A percentile compares a stretch with the other conserved stretches of the same genome.
Evolutionary conservation across 2,797 vertebrate genomes (phyloP).

Genomic region (Sitta carolinensis): DNA sequence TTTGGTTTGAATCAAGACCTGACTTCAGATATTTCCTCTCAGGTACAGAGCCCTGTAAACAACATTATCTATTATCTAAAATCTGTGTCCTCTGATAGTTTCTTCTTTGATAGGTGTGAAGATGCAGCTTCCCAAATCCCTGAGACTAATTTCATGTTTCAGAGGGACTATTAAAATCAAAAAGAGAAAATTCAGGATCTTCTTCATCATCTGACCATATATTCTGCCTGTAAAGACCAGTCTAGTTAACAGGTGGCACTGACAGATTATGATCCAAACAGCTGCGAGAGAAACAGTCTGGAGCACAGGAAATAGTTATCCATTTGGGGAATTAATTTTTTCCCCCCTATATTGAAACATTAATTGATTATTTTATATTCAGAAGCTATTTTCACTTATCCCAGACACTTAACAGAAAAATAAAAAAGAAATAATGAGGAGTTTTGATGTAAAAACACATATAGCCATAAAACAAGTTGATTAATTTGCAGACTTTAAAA

Average conservation of each 20-base stretch:
- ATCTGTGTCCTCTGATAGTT: not conserved
- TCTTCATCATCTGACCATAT: conserved; percentile 5
- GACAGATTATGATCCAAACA: not conserved
- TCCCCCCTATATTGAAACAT: not conserved
- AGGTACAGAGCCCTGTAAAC: not conserved
- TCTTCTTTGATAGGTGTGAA: not conserved
- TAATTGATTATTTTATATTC: conserved; percentile 64
- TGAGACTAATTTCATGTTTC: not conserved
- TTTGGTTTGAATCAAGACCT: accelerated
- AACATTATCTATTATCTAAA: not conserved
- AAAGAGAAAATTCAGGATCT: conserved; percentile 2
- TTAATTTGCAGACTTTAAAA: conserved; percentile 63
- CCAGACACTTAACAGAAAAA: conserved; percentile 49
- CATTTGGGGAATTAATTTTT: not conserved
- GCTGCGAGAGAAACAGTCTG: conserved; percentile 8
- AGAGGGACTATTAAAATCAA: not conserved
- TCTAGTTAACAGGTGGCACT: conserved; percentile 34
- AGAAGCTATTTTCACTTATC: conserved; percentile 52
- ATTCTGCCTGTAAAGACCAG: conserved; percentile 7
- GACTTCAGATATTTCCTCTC: not conserved
- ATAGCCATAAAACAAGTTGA: conserved; percentile 50
- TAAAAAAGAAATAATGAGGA: conserved; percentile 60
- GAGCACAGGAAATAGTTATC: conserved; percentile 1
- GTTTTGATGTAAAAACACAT: conserved; percentile 64
- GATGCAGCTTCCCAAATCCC: not conserved